Base-by-base conservation (phyloP, 1,140 invertebrate genomes). In the Diorhabda elongata region DNA sequence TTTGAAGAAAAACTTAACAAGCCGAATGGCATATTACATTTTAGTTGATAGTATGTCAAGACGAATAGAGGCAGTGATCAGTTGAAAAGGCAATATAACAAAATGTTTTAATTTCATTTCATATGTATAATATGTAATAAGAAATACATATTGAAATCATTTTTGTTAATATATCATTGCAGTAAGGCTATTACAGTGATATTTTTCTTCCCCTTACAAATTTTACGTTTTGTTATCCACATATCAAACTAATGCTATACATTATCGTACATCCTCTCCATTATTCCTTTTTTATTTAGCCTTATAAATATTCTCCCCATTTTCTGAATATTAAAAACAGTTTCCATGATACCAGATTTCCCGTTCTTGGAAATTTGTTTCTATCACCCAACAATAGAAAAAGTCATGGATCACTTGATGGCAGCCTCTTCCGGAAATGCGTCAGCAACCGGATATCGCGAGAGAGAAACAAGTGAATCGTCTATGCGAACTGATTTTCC, bases 361-460 rank as follows among this genome's bases (percentile, higher is more conserved):
- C 65, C 58, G 57, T 59, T 67, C 65, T 45, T n/a, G 47, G 58
- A 67, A 67, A 67, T 67, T 67, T 67, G 65, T 60, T 56, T 64
- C 65, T 44, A 67, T 67, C 57, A 45, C n/a, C 57, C 52, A 59
- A 67, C 65, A 67, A 67, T 60, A 60, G 65, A 60, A 67, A 67
- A 67, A 67, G 65, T 67, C 58, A 67, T 67, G 65, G 65, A 67
- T 67, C 58, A 59, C 65, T 67, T 59, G 65, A 67, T 67, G 65
- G 52, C 64, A 58, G 56, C 64, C 42, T 58, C 42, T 65, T 65
- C 65, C 65, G 65, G 65, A 67, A 67, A 67, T 67, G 65, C 65
- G 65, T 67, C 65, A 67, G 65, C 65, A 45, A 44, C 57, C 65
- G 65, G 65, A 67, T 67, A 67, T 67, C 44, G 41, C 43, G 43